phyloP scores from a whole-genome alignment of 2,797 vertebrate species.

The Myotis pilosus region DNA sequence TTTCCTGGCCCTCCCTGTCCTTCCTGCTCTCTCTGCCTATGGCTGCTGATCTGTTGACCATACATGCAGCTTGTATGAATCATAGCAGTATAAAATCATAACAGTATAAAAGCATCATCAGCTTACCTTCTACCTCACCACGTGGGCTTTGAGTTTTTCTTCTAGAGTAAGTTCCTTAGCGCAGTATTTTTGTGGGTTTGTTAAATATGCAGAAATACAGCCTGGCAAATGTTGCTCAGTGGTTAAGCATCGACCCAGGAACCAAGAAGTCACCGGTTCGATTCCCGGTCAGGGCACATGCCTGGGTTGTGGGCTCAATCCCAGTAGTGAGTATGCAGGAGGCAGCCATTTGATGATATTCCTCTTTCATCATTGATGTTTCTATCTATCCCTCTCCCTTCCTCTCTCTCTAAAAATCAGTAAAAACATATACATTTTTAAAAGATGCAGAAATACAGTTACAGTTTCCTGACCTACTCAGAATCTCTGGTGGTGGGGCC shows the following conservation, averaged over 20 bases:
- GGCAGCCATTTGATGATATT: too few relatives aligned
- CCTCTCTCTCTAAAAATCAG: too few relatives aligned
- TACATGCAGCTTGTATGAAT: background rate
- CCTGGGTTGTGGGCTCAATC: too few relatives aligned
- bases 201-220: constrained; percentile 23
- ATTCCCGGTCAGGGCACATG: too few relatives aligned
- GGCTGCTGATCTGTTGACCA: background rate
- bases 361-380: too few relatives aligned
- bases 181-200: background rate
- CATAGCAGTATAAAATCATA: background rate
- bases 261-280: too few relatives aligned
- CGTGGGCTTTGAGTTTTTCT: constrained; percentile 25
- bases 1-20: background rate
- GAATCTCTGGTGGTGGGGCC: background rate
- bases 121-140: background rate
- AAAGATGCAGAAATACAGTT: constrained; percentile 16
- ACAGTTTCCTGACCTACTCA: background rate
- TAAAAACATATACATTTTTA: background rate
- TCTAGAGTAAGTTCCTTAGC: constrained; percentile 19
- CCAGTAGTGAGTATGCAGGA: too few relatives aligned
- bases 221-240: too few relatives aligned
- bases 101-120: background rate
- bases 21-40: background rate
- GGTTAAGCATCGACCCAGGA: too few relatives aligned
- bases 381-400: too few relatives aligned